Evolutionary conservation across 1,140 invertebrate genomes (phyloP), one percentile per base, ranked within the genome.

Genomic region (Chymomyza costata): DNA sequence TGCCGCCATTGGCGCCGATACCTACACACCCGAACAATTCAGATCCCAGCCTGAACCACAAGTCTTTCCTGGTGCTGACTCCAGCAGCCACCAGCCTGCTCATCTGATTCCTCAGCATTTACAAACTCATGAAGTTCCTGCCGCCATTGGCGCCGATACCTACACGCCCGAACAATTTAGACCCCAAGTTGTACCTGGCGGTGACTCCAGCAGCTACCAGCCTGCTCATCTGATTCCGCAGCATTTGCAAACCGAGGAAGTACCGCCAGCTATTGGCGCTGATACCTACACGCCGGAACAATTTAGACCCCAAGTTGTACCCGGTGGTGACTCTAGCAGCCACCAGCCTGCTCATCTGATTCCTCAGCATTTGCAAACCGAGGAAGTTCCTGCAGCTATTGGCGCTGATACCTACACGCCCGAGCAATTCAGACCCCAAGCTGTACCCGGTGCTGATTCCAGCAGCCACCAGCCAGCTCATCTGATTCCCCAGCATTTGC

Each of bases 301-400:
- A 31, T 6, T 19, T 34, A 6, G n/a, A n/a, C n/a, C n/a, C n/a
- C n/a, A n/a, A 1, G 11, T 50, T 6, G 11, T 47, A 1, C 53
- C 53, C 5, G 55, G 61, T 0, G 13, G 54, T 7, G 60, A 63
- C 3, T 38, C 49, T 1, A 51, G 46, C 51, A 60, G 57, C 34
- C 61, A 65, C 34, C 56, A 59, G 37, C 51, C 62, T 7, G 57
- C 19, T 5, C 37, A 65, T 7, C 15, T 55, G 15, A 63, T 51
- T 32, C 43, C 53, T 10, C 39, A 38, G 18, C 34, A 61, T 7
- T 30, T 50, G n/a, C 44, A 13, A 16, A 10, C 17, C 1, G 18
- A 11, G 15, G 15, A 8, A 2, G n/a, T 37, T 31, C 21, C 31
- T 10, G 21, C 46, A 25, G 25, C 19, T n/a, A 0, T 51, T 16